Percentiles rank a stretch among this genome's conserved stretches.
phyloP scores from a whole-genome alignment of 2,113 vertebrate genomes.

The Dolichotis patagonum region DNA sequence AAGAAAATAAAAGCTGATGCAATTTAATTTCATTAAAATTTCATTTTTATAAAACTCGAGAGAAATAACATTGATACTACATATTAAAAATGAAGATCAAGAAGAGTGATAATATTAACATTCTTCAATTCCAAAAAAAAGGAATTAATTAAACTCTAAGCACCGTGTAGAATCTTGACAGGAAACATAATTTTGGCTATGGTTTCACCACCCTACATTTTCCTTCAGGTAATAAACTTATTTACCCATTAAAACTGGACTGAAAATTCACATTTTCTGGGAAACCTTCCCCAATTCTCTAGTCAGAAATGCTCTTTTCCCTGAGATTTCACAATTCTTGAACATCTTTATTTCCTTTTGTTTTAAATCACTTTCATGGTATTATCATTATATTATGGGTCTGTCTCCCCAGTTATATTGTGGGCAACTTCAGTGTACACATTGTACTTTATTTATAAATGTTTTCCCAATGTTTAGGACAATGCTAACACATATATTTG shows the following conservation, averaged over 20 bases:
- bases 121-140: background rate
- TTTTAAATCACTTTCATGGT: constrained; percentile 40
- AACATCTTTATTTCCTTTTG: background rate
- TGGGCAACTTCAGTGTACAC: background rate
- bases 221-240: constrained; percentile 49
- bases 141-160: constrained; percentile 11
- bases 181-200: background rate
- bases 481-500: background rate
- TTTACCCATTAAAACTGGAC: background rate
- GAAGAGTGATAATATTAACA: background rate
- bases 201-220: background rate
- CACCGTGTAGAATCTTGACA: background rate
- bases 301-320: constrained; percentile 47
- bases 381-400: background rate
- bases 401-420: constrained; percentile 9
- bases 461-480: background rate
- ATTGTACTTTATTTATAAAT: constrained; percentile 21
- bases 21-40: constrained; percentile 37
- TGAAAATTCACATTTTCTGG: constrained; percentile 6
- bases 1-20: constrained; percentile 40
- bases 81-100: constrained; percentile 32
- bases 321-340: background rate
- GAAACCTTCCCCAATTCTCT: background rate
- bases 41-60: constrained; percentile 47
- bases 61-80: background rate